Percentiles rank a stretch among this genome's conserved stretches.
phyloP scores from a whole-genome alignment of 2,113 vertebrate species.

The Rhynchopsitta pachyrhyncha region DNA sequence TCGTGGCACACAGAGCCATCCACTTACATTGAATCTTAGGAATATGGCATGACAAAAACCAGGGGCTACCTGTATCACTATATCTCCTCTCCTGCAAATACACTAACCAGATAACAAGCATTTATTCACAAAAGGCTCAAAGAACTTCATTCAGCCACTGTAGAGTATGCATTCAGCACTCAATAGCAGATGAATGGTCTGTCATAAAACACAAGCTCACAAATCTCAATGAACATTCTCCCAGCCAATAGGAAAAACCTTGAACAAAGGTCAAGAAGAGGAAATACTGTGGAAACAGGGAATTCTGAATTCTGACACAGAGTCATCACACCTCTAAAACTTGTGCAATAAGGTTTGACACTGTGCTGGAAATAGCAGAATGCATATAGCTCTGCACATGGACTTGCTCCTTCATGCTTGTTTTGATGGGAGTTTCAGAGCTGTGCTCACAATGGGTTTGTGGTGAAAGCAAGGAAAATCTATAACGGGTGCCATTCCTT shows the following conservation, averaged over 20 bases:
- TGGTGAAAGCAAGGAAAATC: neutral
- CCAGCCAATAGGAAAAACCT: neutral
- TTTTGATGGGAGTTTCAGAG: neutral
- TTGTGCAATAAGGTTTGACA: neutral
- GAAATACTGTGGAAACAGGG: neutral
- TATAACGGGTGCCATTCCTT: neutral
- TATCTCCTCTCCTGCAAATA: neutral
- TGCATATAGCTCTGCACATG: neutral
- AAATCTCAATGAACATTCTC: neutral
- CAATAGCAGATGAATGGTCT: neutral
- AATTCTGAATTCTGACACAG: neutral
- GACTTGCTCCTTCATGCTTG: neutral
- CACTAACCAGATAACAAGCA: neutral
- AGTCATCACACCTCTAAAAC: neutral
- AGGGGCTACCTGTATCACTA: neutral
- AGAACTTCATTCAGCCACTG: neutral
- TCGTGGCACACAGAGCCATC: neutral
- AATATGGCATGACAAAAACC: neutral
- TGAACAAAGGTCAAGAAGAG: neutral
- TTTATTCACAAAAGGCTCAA: neutral
- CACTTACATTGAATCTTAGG: neutral
- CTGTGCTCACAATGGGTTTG: neutral
- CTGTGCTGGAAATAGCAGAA: neutral
- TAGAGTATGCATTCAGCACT: neutral
- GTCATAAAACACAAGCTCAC: neutral